Base-by-base conservation (phyloP, 2,888 invertebrate species). In the Clitarchus hookeri region DNA sequence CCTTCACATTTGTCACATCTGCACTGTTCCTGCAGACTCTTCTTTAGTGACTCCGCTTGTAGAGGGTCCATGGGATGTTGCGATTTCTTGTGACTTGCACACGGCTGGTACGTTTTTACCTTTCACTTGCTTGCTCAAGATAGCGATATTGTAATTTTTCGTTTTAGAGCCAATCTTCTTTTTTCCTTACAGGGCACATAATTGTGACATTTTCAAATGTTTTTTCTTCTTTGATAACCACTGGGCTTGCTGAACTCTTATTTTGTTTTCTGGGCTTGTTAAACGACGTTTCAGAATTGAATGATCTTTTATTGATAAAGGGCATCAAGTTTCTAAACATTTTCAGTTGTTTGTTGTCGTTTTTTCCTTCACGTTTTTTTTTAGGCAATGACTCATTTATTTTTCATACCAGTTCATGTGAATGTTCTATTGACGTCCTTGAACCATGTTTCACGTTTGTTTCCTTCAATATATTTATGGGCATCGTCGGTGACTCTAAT, bases 241-340 rank as follows among this genome's bases (percentile, higher is more conserved):
- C 36, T 82, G 36, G 13, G 36, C 82, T 82, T 82, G 82, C 82
- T 82, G 27, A 82, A 82, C 26, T 82, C 8, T 26, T 44, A 0
- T 82, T 11, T 27, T 82, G 36, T 82, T 27, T 82, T 82, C 82
- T 82, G 4, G 27, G 82, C 36, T 82, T 11, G 36, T 82, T 82
- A 82, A n/a, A 3, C 82, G 27, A 82, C 27, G 27, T 82, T 44
- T 82, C 27, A n/a, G n/a, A 79, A 23, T 11, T 6, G 13, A 82
- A 36, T 82, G 27, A 25, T 6, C 82, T 27, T 82, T 82, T 27
- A 6, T 82, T 82, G 36, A 36, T 82, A 82, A 82, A 12, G 82
- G 82, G n/a, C n/a, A 82, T 82, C 82, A 36, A 82, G n/a, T 82
- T 11, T 36, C n/a, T 8, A 82, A 82, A 82, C 12, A 27, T 82